Evolutionary conservation across 2,888 invertebrate genomes (phyloP).

Genomic region (Caenorhabditis zanzibari): DNA sequence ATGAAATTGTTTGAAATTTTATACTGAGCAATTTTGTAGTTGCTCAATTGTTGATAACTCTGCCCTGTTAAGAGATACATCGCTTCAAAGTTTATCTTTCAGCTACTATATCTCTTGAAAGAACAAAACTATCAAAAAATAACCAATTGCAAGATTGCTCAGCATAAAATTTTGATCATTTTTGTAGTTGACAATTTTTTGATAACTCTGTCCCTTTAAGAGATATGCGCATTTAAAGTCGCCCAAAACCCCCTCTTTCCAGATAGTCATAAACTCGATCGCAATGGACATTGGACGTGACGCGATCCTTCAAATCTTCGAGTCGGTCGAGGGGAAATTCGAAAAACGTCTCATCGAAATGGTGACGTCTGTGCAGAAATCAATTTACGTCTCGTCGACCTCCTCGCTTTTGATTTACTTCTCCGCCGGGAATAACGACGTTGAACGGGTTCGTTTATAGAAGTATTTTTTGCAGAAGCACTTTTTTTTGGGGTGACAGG

Average conservation of each 20-base stretch:
- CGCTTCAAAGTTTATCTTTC: no score
- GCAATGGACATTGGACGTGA: conserved; percentile 66
- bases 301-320: conserved; percentile 68
- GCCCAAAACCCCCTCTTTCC: conserved; percentile 11
- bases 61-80: no score
- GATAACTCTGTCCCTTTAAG: no score
- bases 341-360: conserved; percentile 68
- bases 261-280: conserved; percentile 59
- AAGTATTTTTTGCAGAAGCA: conserved; percentile 11
- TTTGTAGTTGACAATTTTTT: no score
- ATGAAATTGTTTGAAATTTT: no score
- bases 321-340: conserved; percentile 64
- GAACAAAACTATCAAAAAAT: no score
- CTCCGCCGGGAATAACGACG: conserved; percentile 68
- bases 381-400: conserved; percentile 66
- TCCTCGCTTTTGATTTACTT: conserved; percentile 69
- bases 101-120: no score
- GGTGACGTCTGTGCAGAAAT: conserved; percentile 66
- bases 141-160: no score
- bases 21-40: no score
- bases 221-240: no score
- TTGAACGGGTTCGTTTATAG: conserved; percentile 54
- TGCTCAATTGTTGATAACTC: no score
- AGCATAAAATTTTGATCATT: no score
- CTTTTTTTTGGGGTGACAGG: neutral